Conservation (phyloP, 1,140 invertebrate species). For the Mycetomoellerius zeteki region DNA sequence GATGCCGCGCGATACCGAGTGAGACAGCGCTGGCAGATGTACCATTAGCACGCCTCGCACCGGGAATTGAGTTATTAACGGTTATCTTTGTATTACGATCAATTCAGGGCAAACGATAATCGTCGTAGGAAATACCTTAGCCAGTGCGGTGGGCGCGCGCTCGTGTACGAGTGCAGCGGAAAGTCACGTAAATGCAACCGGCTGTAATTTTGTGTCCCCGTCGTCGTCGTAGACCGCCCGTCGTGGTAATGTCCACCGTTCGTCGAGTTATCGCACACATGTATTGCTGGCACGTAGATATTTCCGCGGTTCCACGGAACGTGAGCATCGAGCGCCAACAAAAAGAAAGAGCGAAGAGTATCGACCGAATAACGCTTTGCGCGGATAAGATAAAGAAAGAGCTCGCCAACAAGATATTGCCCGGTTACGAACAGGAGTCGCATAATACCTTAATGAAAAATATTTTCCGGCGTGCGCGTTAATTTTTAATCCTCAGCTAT, state of each 20-base stretch:
- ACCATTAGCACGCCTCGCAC: conserved; percentile 64
- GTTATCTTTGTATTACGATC: conserved; percentile 80
- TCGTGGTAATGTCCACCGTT: conserved; percentile 68
- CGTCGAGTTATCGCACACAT: conserved; percentile 69
- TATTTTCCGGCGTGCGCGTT: background rate
- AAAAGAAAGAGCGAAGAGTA: conserved; percentile 35
- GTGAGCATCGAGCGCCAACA: conserved; percentile 27
- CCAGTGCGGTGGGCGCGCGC: conserved; percentile 6
- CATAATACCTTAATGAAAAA: background rate
- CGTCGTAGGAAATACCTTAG: conserved; percentile 71
- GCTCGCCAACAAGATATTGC: conserved; percentile 28
- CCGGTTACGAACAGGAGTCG: background rate
- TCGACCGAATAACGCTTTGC: conserved; percentile 55
- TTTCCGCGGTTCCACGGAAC: conserved; percentile 46
- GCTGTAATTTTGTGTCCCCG: conserved; percentile 72
- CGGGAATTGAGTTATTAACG: conserved; percentile 75
- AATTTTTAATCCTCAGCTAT: background rate
- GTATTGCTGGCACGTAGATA: conserved; percentile 47
- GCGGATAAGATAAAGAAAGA: conserved; percentile 10
- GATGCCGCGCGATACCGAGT: conserved; percentile 9
- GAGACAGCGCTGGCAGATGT: conserved; percentile 47
- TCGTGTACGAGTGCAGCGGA: conserved; percentile 25
- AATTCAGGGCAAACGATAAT: conserved; percentile 79
- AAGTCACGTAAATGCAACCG: conserved; percentile 73
- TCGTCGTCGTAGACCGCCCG: conserved; percentile 36